Conservation (phyloP, 2,113 vertebrate genomes). For the Podarcis raffonei region DNA sequence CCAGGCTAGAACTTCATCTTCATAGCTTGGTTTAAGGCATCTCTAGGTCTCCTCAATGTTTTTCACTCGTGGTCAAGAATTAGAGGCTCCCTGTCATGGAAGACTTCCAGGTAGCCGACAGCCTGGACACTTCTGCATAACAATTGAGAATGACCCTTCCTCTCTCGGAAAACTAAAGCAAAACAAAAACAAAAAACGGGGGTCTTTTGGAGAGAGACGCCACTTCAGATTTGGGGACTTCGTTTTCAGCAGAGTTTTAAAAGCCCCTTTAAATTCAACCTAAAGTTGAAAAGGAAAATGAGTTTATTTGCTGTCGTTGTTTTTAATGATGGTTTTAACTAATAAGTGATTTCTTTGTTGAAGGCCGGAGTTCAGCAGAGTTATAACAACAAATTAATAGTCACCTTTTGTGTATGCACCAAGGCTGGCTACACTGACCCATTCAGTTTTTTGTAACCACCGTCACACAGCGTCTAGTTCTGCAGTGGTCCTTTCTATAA, state of each 20-base stretch:
- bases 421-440: background rate
- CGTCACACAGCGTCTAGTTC: background rate
- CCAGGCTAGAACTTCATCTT: too few species aligned
- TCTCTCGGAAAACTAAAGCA: background rate
- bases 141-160: background rate
- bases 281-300: background rate
- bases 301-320: too few species aligned
- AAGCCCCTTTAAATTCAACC: background rate
- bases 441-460: background rate
- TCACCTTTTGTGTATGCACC: too few species aligned
- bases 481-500: too few species aligned
- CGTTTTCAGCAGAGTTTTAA: background rate
- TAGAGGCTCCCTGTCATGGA: background rate
- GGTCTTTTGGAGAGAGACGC: background rate
- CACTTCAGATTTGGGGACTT: background rate
- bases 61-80: background rate
- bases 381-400: too few species aligned
- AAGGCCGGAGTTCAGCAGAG: too few species aligned
- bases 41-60: background rate
- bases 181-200: too few species aligned
- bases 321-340: too few species aligned
- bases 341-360: too few species aligned
- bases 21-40: background rate
- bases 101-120: background rate
- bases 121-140: background rate